These are phyloP conservation scores for Philonicus albiceps DNA, from an alignment of 2,888 invertebrate species.

Conservation along the genomic window DNA sequence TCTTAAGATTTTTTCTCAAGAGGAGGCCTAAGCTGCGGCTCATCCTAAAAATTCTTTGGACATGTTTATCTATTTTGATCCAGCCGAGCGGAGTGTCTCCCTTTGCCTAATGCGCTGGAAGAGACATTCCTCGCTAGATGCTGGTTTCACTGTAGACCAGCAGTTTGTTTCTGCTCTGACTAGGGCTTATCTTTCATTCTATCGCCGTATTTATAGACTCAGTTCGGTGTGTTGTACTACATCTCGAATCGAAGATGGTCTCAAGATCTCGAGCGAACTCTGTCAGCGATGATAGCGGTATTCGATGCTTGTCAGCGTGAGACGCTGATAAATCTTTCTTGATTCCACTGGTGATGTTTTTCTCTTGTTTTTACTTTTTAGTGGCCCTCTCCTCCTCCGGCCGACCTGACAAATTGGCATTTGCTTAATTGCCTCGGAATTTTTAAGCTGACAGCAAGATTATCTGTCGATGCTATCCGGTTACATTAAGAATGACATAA, in stretches of 20 bases:
- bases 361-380: background rate
- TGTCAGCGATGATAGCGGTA: background rate
- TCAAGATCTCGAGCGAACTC: background rate
- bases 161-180: background rate
- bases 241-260: background rate
- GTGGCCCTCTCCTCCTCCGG: background rate
- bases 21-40: background rate
- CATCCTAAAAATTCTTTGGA: background rate
- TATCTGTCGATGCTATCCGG: background rate
- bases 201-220: background rate
- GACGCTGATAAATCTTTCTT: background rate
- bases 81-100: background rate
- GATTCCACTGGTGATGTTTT: background rate
- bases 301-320: background rate
- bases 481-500: background rate
- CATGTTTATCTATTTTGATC: background rate
- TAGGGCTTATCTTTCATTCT: background rate
- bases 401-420: background rate
- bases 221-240: background rate
- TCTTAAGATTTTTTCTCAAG: background rate
- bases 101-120: background rate
- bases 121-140: background rate
- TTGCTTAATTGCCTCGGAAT: background rate
- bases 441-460: background rate
- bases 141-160: background rate